These are phyloP conservation scores for human DNA, from an alignment of 2,113 vertebrate genomes.

Conservation along the genomic window GRCh38 chr5:159774501-159775000, in stretches of 20 bases:
- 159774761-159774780: background rate
- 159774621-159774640: background rate
- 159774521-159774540: background rate
- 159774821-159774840: background rate
- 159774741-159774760: background rate
- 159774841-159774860: background rate
- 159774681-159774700: background rate
- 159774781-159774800: background rate
- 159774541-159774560: background rate
- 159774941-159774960: background rate
- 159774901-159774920: background rate
- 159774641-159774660: background rate
- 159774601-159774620: background rate
- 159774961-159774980: background rate
- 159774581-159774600: background rate
- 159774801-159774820: background rate
- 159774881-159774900: too few relatives aligned
- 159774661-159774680: background rate
- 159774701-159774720: background rate
- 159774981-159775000: too few relatives aligned
- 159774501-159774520: background rate
- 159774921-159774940: background rate
- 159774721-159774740: background rate
- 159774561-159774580: background rate
- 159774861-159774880: background rate